Base-by-base conservation (phyloP, 2,888 invertebrate species). In the Galerucella pusilla region DNA sequence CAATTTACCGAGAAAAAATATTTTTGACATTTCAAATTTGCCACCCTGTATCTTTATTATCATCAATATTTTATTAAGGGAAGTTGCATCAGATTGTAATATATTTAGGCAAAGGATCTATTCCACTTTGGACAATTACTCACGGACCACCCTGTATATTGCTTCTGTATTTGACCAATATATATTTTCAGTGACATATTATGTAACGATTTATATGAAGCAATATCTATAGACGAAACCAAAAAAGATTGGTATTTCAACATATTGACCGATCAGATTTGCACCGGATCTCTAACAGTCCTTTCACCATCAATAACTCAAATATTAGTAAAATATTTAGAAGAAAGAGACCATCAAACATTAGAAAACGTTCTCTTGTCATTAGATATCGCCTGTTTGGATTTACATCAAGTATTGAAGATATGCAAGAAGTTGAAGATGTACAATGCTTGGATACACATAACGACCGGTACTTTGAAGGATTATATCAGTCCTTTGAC, bases 401-500 rank as follows among this genome's bases (percentile, higher is more conserved):
- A 96, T 86, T 89, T 96, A 25, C 93, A 96, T 86, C 94, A 94
- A 87, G 85, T 81, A 90, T 91, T 87, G 88, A 87, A 84, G 72
- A 84, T 87, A 64, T 88, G 88, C 79, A 86, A 91, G 86, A 88
- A 89, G 72, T 89, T 92, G 82, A 90, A 90, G 45, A 86, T 94
- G 49, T 93, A 93, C 85, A 93, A 93, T 85, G 93, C 92, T 49
- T 91, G 93, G 85, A 89, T 94, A 78, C 93, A 94, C 86, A 91
- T 96, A 45, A 93, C 94, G 86, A 95, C 94, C 76, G 91, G 91
- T 83, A 95, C 94, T 11, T 90, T 96, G 84, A 88, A 81, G 35
- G 96, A 96, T 86, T 96, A 92, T 83, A 90, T 92, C 0, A 90
- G 92, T 28, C 94, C 95, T 0, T 86, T 96, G 74, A 93, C 92